Evolutionary conservation across 1,140 invertebrate genomes (phyloP).

Genomic region (Elymnias hypermnestra): DNA sequence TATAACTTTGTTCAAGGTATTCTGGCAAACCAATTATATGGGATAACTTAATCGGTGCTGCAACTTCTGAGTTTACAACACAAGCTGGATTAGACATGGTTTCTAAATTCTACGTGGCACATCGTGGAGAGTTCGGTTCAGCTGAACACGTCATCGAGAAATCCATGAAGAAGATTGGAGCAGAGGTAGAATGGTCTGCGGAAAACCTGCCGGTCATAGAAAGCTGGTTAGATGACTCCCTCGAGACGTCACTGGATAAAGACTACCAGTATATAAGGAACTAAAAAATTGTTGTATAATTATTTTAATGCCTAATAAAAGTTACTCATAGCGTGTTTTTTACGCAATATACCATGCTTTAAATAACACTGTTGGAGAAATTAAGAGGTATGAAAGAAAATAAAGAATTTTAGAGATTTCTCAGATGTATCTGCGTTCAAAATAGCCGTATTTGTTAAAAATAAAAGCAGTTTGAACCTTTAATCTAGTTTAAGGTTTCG

Average conservation of each 20-base stretch:
- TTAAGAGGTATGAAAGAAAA: too few species aligned
- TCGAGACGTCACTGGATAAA: constrained; percentile 36
- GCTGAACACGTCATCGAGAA: constrained; percentile 81
- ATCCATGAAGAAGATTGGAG: constrained; percentile 80
- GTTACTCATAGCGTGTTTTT: too few species aligned
- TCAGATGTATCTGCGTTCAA: too few species aligned
- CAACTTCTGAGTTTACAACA: constrained; percentile 83
- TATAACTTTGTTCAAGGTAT: constrained; percentile 78
- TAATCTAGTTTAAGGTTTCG: too few species aligned
- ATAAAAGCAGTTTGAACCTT: too few species aligned
- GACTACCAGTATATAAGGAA: constrained; percentile 30
- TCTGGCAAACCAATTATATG: constrained; percentile 81
- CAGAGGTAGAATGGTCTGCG: constrained; percentile 82
- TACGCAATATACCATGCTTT: too few species aligned
- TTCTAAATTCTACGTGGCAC: constrained; percentile 76
- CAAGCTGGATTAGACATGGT: constrained; percentile 83
- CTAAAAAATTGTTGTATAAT: too few species aligned
- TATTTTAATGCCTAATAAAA: too few species aligned
- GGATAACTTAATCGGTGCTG: constrained; percentile 83
- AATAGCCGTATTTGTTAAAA: too few species aligned
- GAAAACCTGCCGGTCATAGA: constrained; percentile 83
- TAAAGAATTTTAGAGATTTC: too few species aligned
- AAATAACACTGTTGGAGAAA: too few species aligned
- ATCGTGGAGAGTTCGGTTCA: constrained; percentile 79
- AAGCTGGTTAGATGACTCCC: constrained; percentile 79